Percentiles rank a stretch among this genome's conserved stretches.
Evolutionary conservation across 2,888 invertebrate species (phyloP).

Genomic region (Drosophila siamana): DNA sequence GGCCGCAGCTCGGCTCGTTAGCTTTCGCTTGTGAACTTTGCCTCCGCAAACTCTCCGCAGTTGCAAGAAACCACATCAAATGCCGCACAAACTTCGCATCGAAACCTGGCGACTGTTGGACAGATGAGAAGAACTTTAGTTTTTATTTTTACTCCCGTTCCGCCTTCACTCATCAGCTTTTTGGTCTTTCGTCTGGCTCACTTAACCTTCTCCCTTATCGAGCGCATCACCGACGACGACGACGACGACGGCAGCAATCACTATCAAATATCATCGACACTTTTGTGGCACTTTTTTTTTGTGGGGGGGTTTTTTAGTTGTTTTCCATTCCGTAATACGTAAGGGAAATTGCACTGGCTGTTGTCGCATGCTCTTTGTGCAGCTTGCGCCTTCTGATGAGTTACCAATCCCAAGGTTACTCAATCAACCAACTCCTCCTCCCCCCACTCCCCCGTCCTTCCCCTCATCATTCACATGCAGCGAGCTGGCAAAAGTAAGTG

Average conservation of each 20-base stretch:
- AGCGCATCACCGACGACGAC: no score
- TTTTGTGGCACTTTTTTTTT: conserved; percentile 34
- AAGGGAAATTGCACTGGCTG: conserved; percentile 58
- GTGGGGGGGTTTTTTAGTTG: conserved; percentile 9
- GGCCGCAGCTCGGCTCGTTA: conserved; percentile 42
- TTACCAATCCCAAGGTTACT: conserved; percentile 71
- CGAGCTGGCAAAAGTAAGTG: conserved; percentile 36
- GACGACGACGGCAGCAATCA: conserved; percentile 50
- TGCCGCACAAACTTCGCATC: conserved; percentile 35
- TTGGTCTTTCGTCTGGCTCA: not conserved
- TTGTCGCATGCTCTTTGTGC: conserved; percentile 65
- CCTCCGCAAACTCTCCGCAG: not conserved
- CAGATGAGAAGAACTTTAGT: not conserved
- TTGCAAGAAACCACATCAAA: conserved; percentile 58
- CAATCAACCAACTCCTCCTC: conserved; percentile 60
- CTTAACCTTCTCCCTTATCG: conserved; percentile 20
- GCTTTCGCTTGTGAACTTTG: conserved; percentile 29
- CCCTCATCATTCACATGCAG: not conserved
- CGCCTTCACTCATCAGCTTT: not conserved
- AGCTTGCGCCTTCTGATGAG: conserved; percentile 51
- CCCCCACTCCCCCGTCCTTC: not conserved
- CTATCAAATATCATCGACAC: conserved; percentile 72
- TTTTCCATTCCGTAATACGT: conserved; percentile 42
- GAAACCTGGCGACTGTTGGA: conserved; percentile 5
- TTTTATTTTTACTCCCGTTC: not conserved